Conservation (phyloP, 2,888 invertebrate genomes). For the Chrysomela aeneicollis region DNA sequence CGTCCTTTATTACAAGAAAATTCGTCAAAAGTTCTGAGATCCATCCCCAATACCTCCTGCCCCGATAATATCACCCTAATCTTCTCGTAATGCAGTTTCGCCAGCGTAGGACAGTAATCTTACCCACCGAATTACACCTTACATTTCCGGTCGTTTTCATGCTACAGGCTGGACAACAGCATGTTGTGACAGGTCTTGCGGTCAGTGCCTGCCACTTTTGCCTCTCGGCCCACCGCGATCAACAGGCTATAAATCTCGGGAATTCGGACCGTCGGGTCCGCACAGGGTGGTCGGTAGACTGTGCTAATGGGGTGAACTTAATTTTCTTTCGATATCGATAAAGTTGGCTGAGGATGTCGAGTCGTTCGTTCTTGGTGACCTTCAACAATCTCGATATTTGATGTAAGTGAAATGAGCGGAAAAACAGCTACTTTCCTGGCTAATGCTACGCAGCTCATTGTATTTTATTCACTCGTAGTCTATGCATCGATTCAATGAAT, state of each 20-base stretch:
- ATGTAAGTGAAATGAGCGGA: no score
- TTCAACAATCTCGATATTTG: no score
- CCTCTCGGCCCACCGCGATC: conserved; percentile 41
- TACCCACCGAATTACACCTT: conserved; percentile 49
- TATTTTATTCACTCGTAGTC: no score
- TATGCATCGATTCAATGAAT: no score
- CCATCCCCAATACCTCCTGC: background rate
- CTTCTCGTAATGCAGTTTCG: conserved; percentile 22
- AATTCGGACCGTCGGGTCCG: conserved; percentile 4
- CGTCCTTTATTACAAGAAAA: no score
- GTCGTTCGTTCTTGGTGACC: no score
- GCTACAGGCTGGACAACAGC: conserved; percentile 45
- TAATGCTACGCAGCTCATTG: no score
- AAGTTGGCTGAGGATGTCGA: no score
- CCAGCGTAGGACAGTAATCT: conserved; percentile 22
- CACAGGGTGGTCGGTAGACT: background rate
- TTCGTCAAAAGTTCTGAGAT: background rate
- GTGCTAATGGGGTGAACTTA: background rate
- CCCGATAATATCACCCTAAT: conserved; percentile 17
- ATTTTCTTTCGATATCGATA: no score
- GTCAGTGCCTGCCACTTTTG: conserved; percentile 45
- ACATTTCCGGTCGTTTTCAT: conserved; percentile 48
- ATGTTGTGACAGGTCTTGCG: conserved; percentile 56
- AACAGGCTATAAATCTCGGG: conserved; percentile 45
- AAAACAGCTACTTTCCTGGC: no score